phyloP scores from a whole-genome alignment of 53 echinoderm and acorn worm genomes.

The Hippasteria phrygiana region DNA sequence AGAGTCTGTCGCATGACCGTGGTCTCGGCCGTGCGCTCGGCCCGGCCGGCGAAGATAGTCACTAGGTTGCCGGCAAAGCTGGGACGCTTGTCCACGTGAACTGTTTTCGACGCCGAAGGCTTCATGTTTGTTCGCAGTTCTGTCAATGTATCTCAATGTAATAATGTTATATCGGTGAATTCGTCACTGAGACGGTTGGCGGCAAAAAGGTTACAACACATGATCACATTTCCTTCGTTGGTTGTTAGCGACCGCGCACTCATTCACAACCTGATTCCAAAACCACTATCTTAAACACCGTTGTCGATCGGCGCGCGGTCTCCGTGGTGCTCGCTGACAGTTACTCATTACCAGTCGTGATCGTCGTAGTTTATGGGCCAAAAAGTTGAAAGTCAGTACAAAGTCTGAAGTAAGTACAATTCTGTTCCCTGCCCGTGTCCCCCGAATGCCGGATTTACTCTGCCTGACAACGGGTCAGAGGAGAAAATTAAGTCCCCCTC shows the following conservation, averaged over 20 bases:
- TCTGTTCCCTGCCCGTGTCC: background rate
- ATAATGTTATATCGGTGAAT: too few relatives aligned
- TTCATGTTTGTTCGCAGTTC: slow-evolving; percentile 24
- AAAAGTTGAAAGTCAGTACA: background rate
- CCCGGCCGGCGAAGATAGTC: slow-evolving; percentile 66
- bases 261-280: background rate
- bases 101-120: slow-evolving; percentile 27
- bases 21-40: slow-evolving; percentile 75
- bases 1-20: slow-evolving; percentile 73
- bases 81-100: slow-evolving; percentile 61
- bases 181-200: too few relatives aligned
- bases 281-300: too few relatives aligned
- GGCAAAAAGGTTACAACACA: too few relatives aligned
- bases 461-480: background rate
- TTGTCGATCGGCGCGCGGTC: too few relatives aligned
- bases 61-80: slow-evolving; percentile 61
- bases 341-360: too few relatives aligned
- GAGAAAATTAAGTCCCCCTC: background rate
- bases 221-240: background rate
- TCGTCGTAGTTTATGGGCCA: background rate
- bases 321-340: too few relatives aligned
- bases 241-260: background rate
- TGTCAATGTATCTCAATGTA: background rate
- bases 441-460: background rate
- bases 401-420: background rate